Evolutionary conservation across 2,797 vertebrate genomes (phyloP).

Genomic region (Sebastes aleutianus): DNA sequence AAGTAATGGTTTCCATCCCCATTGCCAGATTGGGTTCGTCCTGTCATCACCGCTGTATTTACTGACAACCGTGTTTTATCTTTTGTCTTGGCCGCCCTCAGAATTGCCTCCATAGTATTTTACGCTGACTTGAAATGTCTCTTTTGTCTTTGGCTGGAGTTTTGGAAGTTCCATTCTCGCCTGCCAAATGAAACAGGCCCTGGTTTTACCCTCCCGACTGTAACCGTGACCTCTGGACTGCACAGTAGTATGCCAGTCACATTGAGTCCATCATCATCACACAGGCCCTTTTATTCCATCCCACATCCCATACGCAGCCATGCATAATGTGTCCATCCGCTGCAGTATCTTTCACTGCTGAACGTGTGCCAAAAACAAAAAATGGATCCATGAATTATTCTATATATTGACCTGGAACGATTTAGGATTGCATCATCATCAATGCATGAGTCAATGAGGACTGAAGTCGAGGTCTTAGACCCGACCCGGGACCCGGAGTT

Average conservation of each 20-base stretch:
- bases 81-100: constrained; percentile 70
- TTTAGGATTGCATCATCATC: neutral
- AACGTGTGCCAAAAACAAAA: constrained; percentile 10
- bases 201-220: constrained; percentile 34
- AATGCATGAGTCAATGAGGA: neutral
- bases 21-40: constrained; percentile 73
- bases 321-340: neutral
- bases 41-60: constrained; percentile 73
- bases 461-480: neutral
- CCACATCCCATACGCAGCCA: constrained; percentile 1
- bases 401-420: neutral
- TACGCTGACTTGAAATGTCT: constrained; percentile 66
- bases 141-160: constrained; percentile 66
- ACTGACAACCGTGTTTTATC: constrained; percentile 72
- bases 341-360: neutral
- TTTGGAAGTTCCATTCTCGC: constrained; percentile 55
- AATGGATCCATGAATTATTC: constrained; percentile 4
- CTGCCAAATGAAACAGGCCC: constrained; percentile 60
- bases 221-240: constrained; percentile 62
- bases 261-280: constrained; percentile 57
- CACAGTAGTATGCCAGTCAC: constrained; percentile 56
- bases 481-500: fast-evolving
- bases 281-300: neutral
- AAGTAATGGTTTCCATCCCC: constrained; percentile 82
- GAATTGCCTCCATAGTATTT: constrained; percentile 57